A percentile compares a stretch with the other conserved stretches of the same genome.
phyloP scores from a whole-genome alignment of 1,140 invertebrate species.

The Aphaenogaster rudis region DNA sequence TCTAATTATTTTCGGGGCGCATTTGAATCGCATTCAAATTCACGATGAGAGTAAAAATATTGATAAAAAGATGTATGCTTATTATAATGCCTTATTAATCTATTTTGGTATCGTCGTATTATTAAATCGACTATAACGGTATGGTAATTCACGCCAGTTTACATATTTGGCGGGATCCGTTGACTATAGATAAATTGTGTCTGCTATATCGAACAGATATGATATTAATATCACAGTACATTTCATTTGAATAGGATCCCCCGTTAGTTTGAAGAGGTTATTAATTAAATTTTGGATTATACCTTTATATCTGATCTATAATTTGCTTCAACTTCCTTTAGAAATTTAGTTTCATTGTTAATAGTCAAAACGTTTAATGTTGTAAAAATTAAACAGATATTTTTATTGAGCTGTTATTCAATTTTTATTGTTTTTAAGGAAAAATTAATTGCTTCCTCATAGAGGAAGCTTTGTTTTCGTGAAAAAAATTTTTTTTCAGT shows the following conservation, averaged over 20 bases:
- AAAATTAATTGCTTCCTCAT: background rate
- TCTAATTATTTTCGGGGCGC: background rate
- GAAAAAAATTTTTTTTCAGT: too few relatives aligned
- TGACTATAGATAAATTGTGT: slow-evolving; percentile 9
- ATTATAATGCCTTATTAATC: background rate
- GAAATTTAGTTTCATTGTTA: background rate
- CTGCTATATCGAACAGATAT: slow-evolving; percentile 10
- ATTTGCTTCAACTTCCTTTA: slow-evolving; percentile 21
- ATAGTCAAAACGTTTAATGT: background rate
- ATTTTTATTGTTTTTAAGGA: background rate
- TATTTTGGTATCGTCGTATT: background rate
- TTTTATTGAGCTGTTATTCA: background rate
- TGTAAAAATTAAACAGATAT: background rate
- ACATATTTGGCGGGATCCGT: background rate
- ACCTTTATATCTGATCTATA: background rate
- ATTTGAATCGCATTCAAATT: background rate
- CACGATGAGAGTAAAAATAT: background rate
- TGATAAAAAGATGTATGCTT: background rate
- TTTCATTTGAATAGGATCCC: slow-evolving; percentile 39
- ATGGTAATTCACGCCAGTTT: background rate
- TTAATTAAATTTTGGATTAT: slow-evolving; percentile 52
- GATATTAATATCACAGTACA: slow-evolving; percentile 44
- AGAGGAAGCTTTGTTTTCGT: too few relatives aligned
- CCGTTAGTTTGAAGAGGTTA: slow-evolving; percentile 23
- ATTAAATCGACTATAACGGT: background rate